These are phyloP conservation scores for Crotalus tigris DNA, from an alignment of 2,113 vertebrate genomes.

Conservation along the genomic window DNA sequence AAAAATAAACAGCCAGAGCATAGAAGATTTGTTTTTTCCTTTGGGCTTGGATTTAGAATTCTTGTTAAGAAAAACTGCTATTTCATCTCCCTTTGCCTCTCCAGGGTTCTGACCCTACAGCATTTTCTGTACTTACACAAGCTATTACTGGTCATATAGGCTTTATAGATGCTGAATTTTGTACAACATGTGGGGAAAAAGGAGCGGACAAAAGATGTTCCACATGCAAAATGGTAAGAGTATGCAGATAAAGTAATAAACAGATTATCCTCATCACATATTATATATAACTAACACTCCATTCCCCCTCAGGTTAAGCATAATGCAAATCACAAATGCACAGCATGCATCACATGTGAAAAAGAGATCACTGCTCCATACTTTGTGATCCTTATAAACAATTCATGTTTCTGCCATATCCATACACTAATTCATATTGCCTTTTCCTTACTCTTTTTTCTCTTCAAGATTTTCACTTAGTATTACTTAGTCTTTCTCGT, in stretches of 20 bases:
- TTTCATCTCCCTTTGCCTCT: neutral
- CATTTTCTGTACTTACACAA: slow-evolving; percentile 94
- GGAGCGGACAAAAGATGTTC: slow-evolving; percentile 94
- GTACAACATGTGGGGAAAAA: slow-evolving; percentile 93
- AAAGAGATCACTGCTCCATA: neutral
- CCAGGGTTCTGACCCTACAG: slow-evolving; percentile 92
- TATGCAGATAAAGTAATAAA: neutral
- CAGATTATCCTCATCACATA: neutral
- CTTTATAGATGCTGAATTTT: slow-evolving; percentile 95
- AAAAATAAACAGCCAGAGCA: neutral
- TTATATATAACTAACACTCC: neutral
- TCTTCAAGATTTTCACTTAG: neutral
- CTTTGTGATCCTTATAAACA: slow-evolving; percentile 4
- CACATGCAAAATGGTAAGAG: slow-evolving; percentile 92
- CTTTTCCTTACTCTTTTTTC: neutral
- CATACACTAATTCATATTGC: neutral
- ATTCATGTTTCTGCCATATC: neutral
- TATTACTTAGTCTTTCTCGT: neutral
- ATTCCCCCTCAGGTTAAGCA: neutral
- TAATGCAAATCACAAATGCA: neutral
- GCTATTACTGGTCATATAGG: slow-evolving; percentile 97
- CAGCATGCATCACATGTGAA: neutral
- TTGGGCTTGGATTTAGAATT: neutral
- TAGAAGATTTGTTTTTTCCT: neutral
- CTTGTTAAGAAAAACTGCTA: neutral